Evolutionary conservation across 2,113 vertebrate genomes (phyloP), one percentile per base, ranked within the genome.

Genomic region (Passerina amoena): DNA sequence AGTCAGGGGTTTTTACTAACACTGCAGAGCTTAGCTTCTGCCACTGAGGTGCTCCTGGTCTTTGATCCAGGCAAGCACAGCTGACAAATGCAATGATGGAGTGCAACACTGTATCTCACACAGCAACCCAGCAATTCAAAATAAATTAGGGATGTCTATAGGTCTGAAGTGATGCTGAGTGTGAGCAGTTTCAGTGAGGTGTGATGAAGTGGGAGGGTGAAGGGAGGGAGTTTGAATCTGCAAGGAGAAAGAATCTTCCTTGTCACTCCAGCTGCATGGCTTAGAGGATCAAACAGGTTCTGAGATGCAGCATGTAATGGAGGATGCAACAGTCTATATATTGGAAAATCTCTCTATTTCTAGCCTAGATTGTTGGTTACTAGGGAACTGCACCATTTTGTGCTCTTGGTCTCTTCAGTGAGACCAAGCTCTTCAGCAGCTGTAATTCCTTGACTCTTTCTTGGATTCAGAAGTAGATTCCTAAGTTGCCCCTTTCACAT

Each of bases 171-270:
- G n/a, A 31, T 54, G 51, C 51, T 70, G 35, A 14, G 20, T 37
- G n/a, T 77, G 56, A 89, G 42, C 23, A 56, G 15, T 42, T 83
- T 59, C 63, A 81, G 69, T 0, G 1, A 68, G 28, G 19, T 88
- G 37, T 0, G 0, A 56, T 33, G 70, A 82, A 48, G 27, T 3
- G 1, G 18, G 21, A 82, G 28, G 40, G 30, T 5, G 12, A 78
- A 79, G 24, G 45, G 40, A 78, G 30, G 13, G 42, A 61, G 10
- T 30, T 75, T 59, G 45, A 72, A 90, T 44, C 51, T 56, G 27
- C 70, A 70, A 17, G 28, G 33, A 91, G 50, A 69, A 61, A 60
- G 16, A 22, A 75, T 40, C 18, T 70, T 86, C 57, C 24, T 50
- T 53, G 28, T 60, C 13, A 11, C 7, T 59, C 14, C 1, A 12